Evolutionary conservation across 2,113 vertebrate genomes (phyloP).

Genomic region (Bothrops jararaca): DNA sequence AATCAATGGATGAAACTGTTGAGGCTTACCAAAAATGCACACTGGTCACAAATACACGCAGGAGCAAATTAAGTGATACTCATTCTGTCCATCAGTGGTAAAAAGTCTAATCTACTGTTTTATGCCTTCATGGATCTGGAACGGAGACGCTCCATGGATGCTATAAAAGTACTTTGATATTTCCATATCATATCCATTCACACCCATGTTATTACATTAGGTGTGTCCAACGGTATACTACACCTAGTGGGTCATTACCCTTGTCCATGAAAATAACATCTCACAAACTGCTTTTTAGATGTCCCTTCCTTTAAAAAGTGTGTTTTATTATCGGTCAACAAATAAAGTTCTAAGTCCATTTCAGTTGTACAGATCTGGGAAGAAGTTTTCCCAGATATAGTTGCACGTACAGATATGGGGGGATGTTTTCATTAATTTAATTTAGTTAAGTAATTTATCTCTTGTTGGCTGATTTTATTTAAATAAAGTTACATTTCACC

Average conservation of each 20-base stretch:
- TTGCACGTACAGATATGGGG: neutral
- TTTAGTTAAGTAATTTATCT: neutral
- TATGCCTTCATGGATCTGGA: neutral
- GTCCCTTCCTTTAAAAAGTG: neutral
- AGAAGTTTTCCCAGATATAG: neutral
- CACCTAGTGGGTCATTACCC: neutral
- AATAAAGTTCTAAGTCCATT: neutral
- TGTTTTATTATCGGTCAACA: neutral
- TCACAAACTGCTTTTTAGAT: neutral
- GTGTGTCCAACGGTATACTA: neutral
- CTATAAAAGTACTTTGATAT: neutral
- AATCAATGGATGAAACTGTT: neutral
- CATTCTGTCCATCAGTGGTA: neutral
- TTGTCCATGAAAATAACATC: neutral
- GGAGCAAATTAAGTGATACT: neutral
- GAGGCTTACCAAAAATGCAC: neutral
- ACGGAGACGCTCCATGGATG: neutral
- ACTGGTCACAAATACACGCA: neutral
- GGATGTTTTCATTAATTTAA: neutral
- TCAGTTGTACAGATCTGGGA: neutral
- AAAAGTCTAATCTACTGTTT: neutral
- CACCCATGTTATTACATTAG: neutral
- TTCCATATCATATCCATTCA: neutral
- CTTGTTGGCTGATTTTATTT: neutral
- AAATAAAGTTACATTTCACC: neutral